A percentile compares a stretch with the other conserved stretches of the same genome.
Evolutionary conservation across 2,113 vertebrate genomes (phyloP).

Genomic region (Synchiropus splendidus): DNA sequence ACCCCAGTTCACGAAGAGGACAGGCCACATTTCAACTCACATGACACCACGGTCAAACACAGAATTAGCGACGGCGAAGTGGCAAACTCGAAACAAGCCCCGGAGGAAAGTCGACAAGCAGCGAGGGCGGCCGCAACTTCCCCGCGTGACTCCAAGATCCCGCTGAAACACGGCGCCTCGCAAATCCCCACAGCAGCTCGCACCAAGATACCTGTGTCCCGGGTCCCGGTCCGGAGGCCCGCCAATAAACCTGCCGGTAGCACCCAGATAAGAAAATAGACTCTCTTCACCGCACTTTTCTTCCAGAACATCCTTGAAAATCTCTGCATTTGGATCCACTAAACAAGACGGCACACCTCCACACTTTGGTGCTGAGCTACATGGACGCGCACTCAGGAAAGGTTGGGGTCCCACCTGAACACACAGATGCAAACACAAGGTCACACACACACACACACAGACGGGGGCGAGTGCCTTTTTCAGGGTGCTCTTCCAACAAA

Average conservation of each 20-base stretch:
- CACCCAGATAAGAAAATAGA: constrained; percentile 43
- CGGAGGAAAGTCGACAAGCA: constrained; percentile 55
- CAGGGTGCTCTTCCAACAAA: constrained; percentile 59
- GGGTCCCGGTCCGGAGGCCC: constrained; percentile 82
- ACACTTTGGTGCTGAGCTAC: constrained; percentile 27
- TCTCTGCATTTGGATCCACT: constrained; percentile 34
- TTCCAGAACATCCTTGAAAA: constrained; percentile 23
- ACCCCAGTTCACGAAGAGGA: constrained; percentile 76
- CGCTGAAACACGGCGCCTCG: constrained; percentile 74
- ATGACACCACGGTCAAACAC: constrained; percentile 73
- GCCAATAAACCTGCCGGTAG: constrained; percentile 72
- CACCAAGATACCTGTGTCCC: constrained; percentile 94
- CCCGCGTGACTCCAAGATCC: constrained; percentile 87
- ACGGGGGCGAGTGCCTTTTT: constrained; percentile 38
- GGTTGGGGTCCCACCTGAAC: constrained; percentile 34
- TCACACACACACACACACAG: constrained; percentile 24
- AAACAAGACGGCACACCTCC: constrained; percentile 44
- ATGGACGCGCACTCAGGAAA: constrained; percentile 48
- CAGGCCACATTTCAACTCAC: constrained; percentile 56
- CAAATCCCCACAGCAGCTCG: constrained; percentile 74
- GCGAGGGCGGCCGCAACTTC: constrained; percentile 62
- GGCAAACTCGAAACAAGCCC: constrained; percentile 58
- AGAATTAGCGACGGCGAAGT: constrained; percentile 59
- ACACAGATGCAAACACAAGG: constrained; percentile 27
- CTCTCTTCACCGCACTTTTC: background rate